A percentile compares a stretch with the other conserved stretches of the same genome.
Conservation (phyloP, 2,797 vertebrate genomes). For the Antennarius maculatus region DNA sequence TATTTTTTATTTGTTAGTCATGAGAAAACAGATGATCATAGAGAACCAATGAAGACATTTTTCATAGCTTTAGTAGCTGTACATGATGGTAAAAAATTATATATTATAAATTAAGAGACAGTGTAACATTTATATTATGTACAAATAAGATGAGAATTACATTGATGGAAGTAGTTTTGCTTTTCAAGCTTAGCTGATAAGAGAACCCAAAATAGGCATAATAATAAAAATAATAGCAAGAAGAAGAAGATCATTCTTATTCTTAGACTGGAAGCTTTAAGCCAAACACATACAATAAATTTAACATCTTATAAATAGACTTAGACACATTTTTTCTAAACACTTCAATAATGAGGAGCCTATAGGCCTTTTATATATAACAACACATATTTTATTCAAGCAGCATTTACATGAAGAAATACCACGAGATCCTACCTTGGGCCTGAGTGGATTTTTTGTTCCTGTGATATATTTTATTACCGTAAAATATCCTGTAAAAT, state of each 20-base stretch:
- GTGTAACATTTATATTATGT: slow-evolving; percentile 45
- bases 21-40: slow-evolving; percentile 50
- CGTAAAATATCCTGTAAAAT: not conserved
- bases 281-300: slow-evolving; percentile 60
- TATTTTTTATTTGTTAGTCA: slow-evolving; percentile 56
- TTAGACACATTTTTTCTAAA: slow-evolving; percentile 29
- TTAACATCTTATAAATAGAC: slow-evolving; percentile 63
- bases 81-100: slow-evolving; percentile 56
- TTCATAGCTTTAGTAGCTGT: slow-evolving; percentile 38
- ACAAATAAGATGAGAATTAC: slow-evolving; percentile 44
- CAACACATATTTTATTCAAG: slow-evolving; percentile 16
- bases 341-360: slow-evolving; percentile 41
- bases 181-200: slow-evolving; percentile 56
- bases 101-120: slow-evolving; percentile 54
- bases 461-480: not conserved
- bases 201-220: slow-evolving; percentile 31
- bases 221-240: slow-evolving; percentile 43
- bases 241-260: slow-evolving; percentile 27
- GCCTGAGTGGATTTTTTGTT: not conserved
- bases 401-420: slow-evolving; percentile 35
- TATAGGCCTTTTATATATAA: slow-evolving; percentile 16
- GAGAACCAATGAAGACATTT: slow-evolving; percentile 45
- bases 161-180: slow-evolving; percentile 51
- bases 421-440: not conserved
- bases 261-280: slow-evolving; percentile 49